Evolutionary conservation across 2,113 vertebrate species (phyloP).

Genomic region (Ardeotis arabs): DNA sequence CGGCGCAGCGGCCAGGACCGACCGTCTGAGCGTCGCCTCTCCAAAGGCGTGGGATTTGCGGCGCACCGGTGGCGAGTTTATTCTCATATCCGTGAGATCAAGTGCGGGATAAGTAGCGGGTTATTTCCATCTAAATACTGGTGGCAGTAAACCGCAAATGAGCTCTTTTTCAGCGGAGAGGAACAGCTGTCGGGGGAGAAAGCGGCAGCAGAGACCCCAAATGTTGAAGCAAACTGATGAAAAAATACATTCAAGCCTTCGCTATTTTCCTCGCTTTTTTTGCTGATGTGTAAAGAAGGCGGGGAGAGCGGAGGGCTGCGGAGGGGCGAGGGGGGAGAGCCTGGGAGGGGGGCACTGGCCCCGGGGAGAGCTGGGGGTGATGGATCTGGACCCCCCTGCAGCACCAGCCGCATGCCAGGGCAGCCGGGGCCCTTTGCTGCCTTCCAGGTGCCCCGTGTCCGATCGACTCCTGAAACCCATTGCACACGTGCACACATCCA

Average conservation of each 20-base stretch:
- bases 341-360: background rate
- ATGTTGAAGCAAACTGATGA: slow-evolving; percentile 55
- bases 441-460: rapidly evolving
- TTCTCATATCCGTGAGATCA: slow-evolving; percentile 23
- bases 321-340: background rate
- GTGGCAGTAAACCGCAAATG: slow-evolving; percentile 49
- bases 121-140: slow-evolving; percentile 68
- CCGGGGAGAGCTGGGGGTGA: background rate
- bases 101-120: slow-evolving; percentile 52
- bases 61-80: slow-evolving; percentile 17
- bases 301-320: background rate
- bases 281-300: slow-evolving; percentile 33
- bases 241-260: slow-evolving; percentile 25
- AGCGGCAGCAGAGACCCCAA: slow-evolving; percentile 51
- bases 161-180: slow-evolving; percentile 37
- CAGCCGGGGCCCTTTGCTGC: background rate
- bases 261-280: background rate
- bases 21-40: background rate
- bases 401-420: background rate
- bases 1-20: background rate
- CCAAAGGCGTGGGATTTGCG: slow-evolving; percentile 5
- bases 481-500: rapidly evolving
- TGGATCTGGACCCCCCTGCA: rapidly evolving
- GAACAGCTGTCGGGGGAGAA: slow-evolving; percentile 65
- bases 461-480: rapidly evolving